A percentile compares a stretch with the other conserved stretches of the same genome.
Evolutionary conservation across 2,797 vertebrate species (phyloP).

Genomic region (Mormyrops boulengeri): DNA sequence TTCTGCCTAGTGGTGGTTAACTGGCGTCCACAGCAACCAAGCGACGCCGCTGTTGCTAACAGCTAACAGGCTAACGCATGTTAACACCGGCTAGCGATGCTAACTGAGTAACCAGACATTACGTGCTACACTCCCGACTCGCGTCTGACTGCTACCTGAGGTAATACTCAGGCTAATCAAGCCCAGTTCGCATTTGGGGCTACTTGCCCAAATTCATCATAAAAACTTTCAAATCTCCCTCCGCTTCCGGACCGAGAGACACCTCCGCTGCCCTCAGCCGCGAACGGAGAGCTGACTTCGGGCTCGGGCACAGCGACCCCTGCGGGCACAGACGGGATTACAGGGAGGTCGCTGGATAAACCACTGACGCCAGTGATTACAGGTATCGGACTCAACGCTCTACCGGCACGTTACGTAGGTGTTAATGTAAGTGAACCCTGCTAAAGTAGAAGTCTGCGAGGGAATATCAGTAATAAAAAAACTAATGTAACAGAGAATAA

Average conservation of each 20-base stretch:
- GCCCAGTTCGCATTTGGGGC: background rate
- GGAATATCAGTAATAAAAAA: background rate
- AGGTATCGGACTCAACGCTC: background rate
- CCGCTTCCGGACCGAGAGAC: slow-evolving; percentile 36
- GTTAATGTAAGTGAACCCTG: background rate
- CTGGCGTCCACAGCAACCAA: background rate
- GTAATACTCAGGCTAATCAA: background rate
- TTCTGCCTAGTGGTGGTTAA: background rate
- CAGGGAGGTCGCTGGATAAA: background rate
- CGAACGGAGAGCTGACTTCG: background rate
- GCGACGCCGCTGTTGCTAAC: background rate
- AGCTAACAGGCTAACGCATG: background rate
- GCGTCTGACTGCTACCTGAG: background rate
- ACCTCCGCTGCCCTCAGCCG: background rate
- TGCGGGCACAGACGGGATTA: background rate
- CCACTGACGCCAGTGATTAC: background rate
- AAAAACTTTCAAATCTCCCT: slow-evolving; percentile 62
- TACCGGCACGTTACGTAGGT: background rate
- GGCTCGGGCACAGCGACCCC: background rate
- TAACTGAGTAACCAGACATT: background rate
- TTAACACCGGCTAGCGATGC: background rate
- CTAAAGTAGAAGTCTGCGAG: background rate
- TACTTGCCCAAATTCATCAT: background rate
- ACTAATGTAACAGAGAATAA: background rate
- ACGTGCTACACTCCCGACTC: background rate